These are phyloP conservation scores for Pteronotus mesoamericanus DNA, from an alignment of 2,797 vertebrate species.

Conservation along the genomic window DNA sequence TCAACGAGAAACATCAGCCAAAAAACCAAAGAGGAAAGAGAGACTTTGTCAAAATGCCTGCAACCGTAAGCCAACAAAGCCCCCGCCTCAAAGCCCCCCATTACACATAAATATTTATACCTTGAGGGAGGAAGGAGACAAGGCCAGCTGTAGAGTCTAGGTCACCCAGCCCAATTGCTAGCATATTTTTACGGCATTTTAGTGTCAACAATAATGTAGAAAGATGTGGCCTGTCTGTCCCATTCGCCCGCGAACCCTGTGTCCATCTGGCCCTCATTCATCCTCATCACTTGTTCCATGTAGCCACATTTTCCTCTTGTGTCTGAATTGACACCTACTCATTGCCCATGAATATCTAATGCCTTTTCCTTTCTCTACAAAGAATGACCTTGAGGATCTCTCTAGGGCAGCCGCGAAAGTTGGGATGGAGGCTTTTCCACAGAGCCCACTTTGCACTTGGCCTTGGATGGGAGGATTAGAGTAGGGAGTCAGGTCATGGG, in stretches of 20 bases:
- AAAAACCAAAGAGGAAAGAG: not conserved
- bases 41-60: not conserved
- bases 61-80: not conserved
- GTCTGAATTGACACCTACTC: conserved; percentile 3
- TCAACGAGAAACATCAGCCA: not conserved
- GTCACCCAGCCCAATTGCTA: not conserved
- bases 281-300: not conserved
- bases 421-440: not conserved
- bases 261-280: conserved; percentile 6
- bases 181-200: conserved; percentile 11
- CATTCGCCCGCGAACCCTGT: accelerated
- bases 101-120: not conserved
- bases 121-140: not conserved
- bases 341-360: conserved; percentile 24
- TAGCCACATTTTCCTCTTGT: not conserved
- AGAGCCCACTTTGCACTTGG: not conserved
- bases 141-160: not conserved
- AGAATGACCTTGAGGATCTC: conserved; percentile 11
- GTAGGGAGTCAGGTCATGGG: not conserved
- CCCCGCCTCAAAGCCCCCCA: not conserved
- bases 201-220: not conserved
- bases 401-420: not conserved
- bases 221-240: not conserved
- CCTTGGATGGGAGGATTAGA: not conserved
- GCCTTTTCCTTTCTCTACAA: not conserved